Evolutionary conservation across 2,797 vertebrate genomes (phyloP).

Genomic region (Darevskia nairensis): DNA sequence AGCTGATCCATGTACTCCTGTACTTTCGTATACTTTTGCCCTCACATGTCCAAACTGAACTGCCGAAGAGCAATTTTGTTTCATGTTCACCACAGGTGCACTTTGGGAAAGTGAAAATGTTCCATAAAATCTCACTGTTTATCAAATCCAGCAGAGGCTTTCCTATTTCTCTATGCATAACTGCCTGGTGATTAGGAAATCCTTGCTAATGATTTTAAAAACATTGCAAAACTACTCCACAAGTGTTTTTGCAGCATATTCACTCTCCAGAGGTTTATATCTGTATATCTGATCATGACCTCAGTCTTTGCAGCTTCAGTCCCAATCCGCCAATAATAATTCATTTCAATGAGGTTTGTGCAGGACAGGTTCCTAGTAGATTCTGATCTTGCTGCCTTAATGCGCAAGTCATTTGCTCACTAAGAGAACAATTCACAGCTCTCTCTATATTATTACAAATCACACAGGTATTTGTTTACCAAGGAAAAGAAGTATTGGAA

Average conservation of each 20-base stretch:
- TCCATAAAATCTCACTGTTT: too few relatives aligned
- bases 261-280: neutral
- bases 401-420: neutral
- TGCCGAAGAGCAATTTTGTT: too few relatives aligned
- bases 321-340: neutral
- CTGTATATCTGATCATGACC: neutral
- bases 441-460: neutral
- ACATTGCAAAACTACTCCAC: neutral
- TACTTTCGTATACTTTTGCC: too few relatives aligned
- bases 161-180: neutral
- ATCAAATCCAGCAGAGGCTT: neutral
- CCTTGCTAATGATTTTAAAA: neutral
- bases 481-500: neutral
- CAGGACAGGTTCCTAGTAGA: neutral
- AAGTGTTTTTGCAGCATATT: neutral
- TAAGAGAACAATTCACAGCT: neutral
- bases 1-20: too few relatives aligned
- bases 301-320: neutral
- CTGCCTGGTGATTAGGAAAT: neutral
- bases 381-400: neutral
- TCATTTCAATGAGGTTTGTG: neutral
- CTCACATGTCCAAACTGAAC: too few relatives aligned
- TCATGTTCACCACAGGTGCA: too few relatives aligned
- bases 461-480: neutral
- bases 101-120: too few relatives aligned